Base-by-base conservation (phyloP, 2,113 vertebrate genomes). In the Toxostoma redivivum region DNA sequence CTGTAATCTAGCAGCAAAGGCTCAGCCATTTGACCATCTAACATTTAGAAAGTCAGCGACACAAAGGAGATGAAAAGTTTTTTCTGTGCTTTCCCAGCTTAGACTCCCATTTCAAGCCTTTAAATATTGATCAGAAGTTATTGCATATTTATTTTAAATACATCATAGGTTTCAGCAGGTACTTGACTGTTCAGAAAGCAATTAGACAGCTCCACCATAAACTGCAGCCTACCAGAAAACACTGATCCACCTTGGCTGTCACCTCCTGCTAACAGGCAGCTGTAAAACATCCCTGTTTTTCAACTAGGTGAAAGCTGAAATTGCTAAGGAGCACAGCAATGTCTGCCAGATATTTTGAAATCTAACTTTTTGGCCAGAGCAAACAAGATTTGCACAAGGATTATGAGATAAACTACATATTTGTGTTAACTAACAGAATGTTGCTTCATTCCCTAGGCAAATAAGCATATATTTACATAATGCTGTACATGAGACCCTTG, bases 261-360 rank as follows among this genome's bases (percentile, higher is more conserved):
- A 70, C 22, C 24, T 73, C 14, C 60, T 77, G 67, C 71, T 65
- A 65, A 64, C 4, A 86, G 38, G 38, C 54, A 90, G 42, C 23
- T 69, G 6, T 57, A 44, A 58, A 38, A 54, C n/a, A 33, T 57
- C 81, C 38, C 42, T 94, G 72, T 14, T 91, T 81, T 91, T 91
- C 93, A 93, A n/a, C 81, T 40, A 73, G 45, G 42, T 38, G 62
- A 82, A 73, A 60, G 74, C 90, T 78, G 40, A 72, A 84, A 86
- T 40, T 78, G 76, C 83, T 77, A 82, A 91, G 54, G 47, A 94
- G 54, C 17, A 65, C 15, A 25, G 74, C 33, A 91, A 90, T 23
- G 40, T 72, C 81, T 94, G 87, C 67, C 93, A 92, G 85, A 48
- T 35, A 67, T 93, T 95, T 95, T 93, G 87, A 96, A 95, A 96